A percentile compares a stretch with the other conserved stretches of the same genome.
These are phyloP conservation scores for Pinna nobilis DNA, from an alignment of 1,140 invertebrate species.

Conservation along the genomic window DNA sequence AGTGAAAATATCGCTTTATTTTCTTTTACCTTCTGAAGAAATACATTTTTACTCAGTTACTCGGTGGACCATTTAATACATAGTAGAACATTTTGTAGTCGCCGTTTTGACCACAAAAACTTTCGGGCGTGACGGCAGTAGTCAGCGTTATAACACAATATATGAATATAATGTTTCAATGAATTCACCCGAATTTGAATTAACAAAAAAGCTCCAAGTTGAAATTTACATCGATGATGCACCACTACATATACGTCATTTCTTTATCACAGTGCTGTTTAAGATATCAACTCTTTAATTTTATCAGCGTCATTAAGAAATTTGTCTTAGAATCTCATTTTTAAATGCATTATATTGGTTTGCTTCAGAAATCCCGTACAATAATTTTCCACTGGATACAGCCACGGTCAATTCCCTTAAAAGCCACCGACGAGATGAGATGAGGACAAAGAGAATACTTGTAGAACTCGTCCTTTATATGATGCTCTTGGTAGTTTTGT, in stretches of 20 bases:
- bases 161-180: too few relatives aligned
- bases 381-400: not conserved
- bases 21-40: too few relatives aligned
- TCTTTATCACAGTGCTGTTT: not conserved
- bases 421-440: conserved; percentile 20
- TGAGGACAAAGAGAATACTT: conserved; percentile 35
- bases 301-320: conserved; percentile 1
- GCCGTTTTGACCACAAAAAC: too few relatives aligned
- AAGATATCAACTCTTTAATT: not conserved
- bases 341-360: not conserved
- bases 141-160: too few relatives aligned
- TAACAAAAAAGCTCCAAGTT: too few relatives aligned
- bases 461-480: conserved; percentile 41
- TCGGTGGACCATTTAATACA: too few relatives aligned
- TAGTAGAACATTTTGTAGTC: too few relatives aligned
- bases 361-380: not conserved
- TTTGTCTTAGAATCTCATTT: not conserved
- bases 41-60: too few relatives aligned
- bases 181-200: too few relatives aligned
- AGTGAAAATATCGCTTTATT: too few relatives aligned
- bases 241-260: not conserved
- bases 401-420: not conserved
- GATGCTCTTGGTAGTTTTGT: conserved; percentile 37
- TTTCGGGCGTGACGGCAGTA: too few relatives aligned
- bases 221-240: too few relatives aligned